A percentile compares a stretch with the other conserved stretches of the same genome.
Conservation (phyloP, 2,797 vertebrate genomes). For the Microhierax caerulescens region DNA sequence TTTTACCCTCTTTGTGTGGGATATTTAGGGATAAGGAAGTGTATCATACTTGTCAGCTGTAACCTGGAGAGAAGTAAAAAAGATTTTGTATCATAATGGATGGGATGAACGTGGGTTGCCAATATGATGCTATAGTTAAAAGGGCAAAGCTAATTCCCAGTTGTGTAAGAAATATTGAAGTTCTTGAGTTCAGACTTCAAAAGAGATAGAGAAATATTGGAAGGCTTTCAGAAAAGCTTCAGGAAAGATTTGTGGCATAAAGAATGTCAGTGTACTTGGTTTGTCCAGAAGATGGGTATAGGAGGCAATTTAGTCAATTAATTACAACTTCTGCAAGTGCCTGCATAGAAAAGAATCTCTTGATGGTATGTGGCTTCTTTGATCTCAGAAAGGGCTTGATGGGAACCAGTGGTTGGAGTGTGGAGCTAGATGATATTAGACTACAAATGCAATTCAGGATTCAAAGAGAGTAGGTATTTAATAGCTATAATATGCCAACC, state of each 20-base stretch:
- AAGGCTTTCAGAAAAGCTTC: neutral
- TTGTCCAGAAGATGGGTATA: neutral
- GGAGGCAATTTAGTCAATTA: constrained; percentile 14
- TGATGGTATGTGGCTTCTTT: neutral
- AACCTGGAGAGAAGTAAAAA: neutral
- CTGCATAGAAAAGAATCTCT: neutral
- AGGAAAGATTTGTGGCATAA: neutral
- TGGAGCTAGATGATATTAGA: neutral
- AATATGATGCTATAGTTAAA: neutral
- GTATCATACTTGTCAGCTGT: neutral
- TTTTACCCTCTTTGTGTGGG: neutral
- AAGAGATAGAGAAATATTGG: neutral
- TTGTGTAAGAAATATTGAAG: neutral
- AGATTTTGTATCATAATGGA: neutral
- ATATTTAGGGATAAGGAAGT: neutral
- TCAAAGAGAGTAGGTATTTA: neutral
- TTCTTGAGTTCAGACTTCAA: neutral
- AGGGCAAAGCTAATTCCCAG: neutral
- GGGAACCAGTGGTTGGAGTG: neutral
- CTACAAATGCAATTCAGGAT: neutral
- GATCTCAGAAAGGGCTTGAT: neutral
- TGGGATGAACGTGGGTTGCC: neutral
- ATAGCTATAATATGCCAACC: neutral
- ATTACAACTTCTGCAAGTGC: constrained; percentile 25
- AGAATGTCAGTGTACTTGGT: neutral